These are phyloP conservation scores for Chrysomela aeneicollis DNA, from an alignment of 2,888 invertebrate species.

Conservation along the genomic window DNA sequence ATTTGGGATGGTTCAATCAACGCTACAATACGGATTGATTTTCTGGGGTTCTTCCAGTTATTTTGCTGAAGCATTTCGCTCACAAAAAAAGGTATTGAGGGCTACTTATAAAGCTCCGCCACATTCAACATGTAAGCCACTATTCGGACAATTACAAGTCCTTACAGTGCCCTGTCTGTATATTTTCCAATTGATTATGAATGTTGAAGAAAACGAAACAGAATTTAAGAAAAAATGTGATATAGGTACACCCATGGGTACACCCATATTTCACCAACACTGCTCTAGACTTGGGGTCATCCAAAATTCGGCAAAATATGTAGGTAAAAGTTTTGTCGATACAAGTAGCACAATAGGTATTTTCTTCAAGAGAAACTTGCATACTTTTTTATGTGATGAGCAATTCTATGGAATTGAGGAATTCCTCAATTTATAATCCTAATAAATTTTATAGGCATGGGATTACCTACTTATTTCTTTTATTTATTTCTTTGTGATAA, in stretches of 20 bases:
- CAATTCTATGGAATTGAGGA: constrained; percentile 12
- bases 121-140: constrained; percentile 5
- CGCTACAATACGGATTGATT: constrained; percentile 16
- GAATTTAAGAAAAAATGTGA: constrained; percentile 2
- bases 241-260: too few species aligned
- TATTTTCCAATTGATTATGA: constrained; percentile 3
- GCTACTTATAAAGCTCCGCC: not conserved
- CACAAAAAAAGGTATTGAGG: constrained; percentile 7
- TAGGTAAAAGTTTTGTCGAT: constrained; percentile 8
- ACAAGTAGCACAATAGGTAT: constrained; percentile 1
- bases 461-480: too few species aligned
- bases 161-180: constrained; percentile 12
- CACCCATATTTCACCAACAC: constrained; percentile 7
- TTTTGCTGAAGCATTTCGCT: constrained; percentile 4
- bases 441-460: too few species aligned
- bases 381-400: constrained; percentile 9
- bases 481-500: too few species aligned
- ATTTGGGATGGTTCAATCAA: constrained; percentile 1
- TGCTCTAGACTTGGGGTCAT: constrained; percentile 10
- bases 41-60: constrained; percentile 15
- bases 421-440: not conserved
- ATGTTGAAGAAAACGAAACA: constrained; percentile 9
- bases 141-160: constrained; percentile 11
- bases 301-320: constrained; percentile 12
- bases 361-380: constrained; percentile 18